Evolutionary conservation across 2,888 invertebrate genomes (phyloP).

Genomic region (Actias luna): DNA sequence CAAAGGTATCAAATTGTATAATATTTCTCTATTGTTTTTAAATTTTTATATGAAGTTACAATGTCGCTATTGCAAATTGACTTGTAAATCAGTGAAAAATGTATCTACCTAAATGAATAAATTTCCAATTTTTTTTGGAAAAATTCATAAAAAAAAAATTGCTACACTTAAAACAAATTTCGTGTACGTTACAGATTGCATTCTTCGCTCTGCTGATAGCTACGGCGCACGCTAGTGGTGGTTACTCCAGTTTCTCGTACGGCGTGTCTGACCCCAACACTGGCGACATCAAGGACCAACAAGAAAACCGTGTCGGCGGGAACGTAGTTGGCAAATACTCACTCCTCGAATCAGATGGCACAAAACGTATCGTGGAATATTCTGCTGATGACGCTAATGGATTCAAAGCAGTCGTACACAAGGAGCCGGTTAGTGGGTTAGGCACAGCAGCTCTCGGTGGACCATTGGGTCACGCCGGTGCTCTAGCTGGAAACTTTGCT

Average conservation of each 20-base stretch:
- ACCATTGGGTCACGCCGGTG: slow-evolving; percentile 7
- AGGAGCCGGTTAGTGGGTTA: slow-evolving; percentile 49
- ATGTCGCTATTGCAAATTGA: neutral
- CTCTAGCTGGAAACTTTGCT: slow-evolving; percentile 7
- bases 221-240: slow-evolving; percentile 48
- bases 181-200: slow-evolving; percentile 48
- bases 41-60: neutral
- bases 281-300: slow-evolving; percentile 76
- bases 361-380: slow-evolving; percentile 74
- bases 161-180: neutral
- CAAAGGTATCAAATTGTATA: slow-evolving; percentile 40
- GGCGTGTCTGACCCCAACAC: slow-evolving; percentile 76
- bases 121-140: neutral
- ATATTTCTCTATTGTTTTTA: slow-evolving; percentile 1
- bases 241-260: slow-evolving; percentile 70
- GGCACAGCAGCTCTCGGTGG: slow-evolving; percentile 38
- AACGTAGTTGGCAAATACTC: slow-evolving; percentile 76
- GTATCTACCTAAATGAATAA: neutral
- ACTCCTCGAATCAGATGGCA: slow-evolving; percentile 73
- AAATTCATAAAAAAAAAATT: no score
- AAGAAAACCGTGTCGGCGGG: slow-evolving; percentile 73
- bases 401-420: slow-evolving; percentile 75
- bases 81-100: neutral
- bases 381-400: slow-evolving; percentile 69
- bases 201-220: slow-evolving; percentile 51